These are phyloP conservation scores for Acrossocheilus wenchowensis DNA, from an alignment of 2,797 vertebrate genomes.

Conservation along the genomic window DNA sequence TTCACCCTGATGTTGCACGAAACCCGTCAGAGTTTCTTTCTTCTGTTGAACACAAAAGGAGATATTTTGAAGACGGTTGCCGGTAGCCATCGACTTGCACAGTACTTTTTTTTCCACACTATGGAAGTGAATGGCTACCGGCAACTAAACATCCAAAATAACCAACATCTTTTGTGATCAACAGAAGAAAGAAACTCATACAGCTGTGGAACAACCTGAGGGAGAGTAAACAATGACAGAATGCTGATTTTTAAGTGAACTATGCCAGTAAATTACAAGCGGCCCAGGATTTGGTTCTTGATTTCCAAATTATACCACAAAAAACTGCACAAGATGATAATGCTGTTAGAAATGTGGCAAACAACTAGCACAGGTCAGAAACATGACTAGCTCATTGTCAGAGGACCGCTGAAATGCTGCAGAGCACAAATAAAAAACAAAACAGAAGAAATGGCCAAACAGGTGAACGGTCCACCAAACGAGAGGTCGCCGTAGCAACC, in stretches of 20 bases:
- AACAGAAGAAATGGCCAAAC: background rate
- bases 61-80: background rate
- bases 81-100: background rate
- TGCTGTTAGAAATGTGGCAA: background rate
- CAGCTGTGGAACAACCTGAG: background rate
- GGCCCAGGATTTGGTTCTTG: background rate
- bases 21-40: background rate
- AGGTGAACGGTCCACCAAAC: slow-evolving; percentile 3
- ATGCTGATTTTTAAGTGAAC: background rate
- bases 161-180: background rate
- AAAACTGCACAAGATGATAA: slow-evolving; percentile 1
- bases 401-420: slow-evolving; percentile 21
- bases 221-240: background rate
- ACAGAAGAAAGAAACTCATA: background rate
- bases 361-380: background rate
- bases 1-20: background rate
- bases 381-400: background rate
- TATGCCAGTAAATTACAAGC: background rate
- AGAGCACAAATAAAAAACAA: background rate
- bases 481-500: slow-evolving; percentile 15
- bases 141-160: background rate
- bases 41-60: background rate
- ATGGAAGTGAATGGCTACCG: background rate
- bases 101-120: background rate
- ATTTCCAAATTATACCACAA: background rate